Evolutionary conservation across 2,888 invertebrate species (phyloP), one percentile per base, ranked within the genome.

Genomic region (Gasteruption jaculator): DNA sequence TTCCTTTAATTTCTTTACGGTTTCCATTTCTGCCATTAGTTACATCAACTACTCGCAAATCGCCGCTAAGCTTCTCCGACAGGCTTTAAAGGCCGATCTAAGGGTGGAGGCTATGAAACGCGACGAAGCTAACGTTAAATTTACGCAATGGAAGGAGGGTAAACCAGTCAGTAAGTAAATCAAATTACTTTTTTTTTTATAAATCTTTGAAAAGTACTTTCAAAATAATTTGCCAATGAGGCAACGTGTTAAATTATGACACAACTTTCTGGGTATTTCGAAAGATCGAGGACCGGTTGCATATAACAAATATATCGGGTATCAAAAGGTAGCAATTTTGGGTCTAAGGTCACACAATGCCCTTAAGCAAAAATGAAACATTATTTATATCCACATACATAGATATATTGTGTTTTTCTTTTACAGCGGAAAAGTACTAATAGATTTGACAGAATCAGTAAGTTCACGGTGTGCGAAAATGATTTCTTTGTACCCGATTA

Each of bases 41-140:
- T 96, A 96, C 78, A 88, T 96, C 72, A 91, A 91, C 76, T 96
- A 89, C 74, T 96, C 95, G 44, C 89, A 86, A 71, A 90, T 96
- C 65, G 93, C 94, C 61, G 94, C 95, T 15, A 82, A 79, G 62
- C 75, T 89, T 38, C 74, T 95, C 43, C 80, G 95, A 45, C 79
- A 82, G 63, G 80, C 90, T 10, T 71, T 95, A 55, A 94, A 93
- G 71, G 71, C 82, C 2, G 87, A 91, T 30, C 57, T 85, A 1
- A 79, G 79, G 54, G 74, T 72, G 15, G 91, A 89, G 18, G 91
- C 91, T 21, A 56, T 76, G 15, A 89, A 86, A 65, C 79, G 92
- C 46, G 83, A 86, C 58, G 83, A 79, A 38, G 80, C 83, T 37
- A 77, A 82, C 57, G 81, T 95, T 43, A 87, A 82, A 68, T 83